Percentiles rank a stretch among this genome's conserved stretches.
Evolutionary conservation across 1,140 invertebrate species (phyloP).

Genomic region (Danaus melanippus): DNA sequence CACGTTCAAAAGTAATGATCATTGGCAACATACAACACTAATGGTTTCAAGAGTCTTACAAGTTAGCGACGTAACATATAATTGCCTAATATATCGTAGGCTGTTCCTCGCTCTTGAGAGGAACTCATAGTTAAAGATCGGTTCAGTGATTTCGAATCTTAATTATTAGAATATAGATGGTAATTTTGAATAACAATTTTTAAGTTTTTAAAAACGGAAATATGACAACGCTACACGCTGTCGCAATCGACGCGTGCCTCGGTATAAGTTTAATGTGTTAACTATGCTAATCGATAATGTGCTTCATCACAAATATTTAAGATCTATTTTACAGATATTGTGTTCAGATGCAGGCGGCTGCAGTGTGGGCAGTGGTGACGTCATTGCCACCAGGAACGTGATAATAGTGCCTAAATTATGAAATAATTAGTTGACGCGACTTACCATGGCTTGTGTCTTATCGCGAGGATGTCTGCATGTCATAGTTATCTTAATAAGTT

Average conservation of each 20-base stretch:
- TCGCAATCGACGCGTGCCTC: conserved; percentile 58
- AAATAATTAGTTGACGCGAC: conserved; percentile 20
- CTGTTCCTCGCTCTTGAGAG: conserved; percentile 31
- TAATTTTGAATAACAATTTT: too few relatives aligned
- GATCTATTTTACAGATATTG: neutral
- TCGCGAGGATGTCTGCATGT: too few relatives aligned
- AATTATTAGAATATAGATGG: too few relatives aligned
- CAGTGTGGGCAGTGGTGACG: conserved; percentile 45
- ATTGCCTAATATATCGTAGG: conserved; percentile 60
- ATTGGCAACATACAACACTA: conserved; percentile 7
- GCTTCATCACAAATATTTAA: too few relatives aligned
- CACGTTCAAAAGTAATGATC: conserved; percentile 20
- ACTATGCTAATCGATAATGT: neutral
- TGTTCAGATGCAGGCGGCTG: conserved; percentile 7
- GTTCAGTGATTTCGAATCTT: too few relatives aligned
- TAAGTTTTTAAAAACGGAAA: too few relatives aligned
- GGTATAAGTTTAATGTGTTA: conserved; percentile 25
- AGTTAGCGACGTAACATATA: conserved; percentile 34
- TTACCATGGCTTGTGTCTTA: too few relatives aligned
- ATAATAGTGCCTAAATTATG: conserved; percentile 24
- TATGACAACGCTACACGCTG: conserved; percentile 27
- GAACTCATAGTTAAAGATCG: too few relatives aligned
- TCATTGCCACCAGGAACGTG: conserved; percentile 33
- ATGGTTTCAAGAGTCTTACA: conserved; percentile 15
- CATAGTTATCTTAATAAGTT: too few relatives aligned